Percentiles rank a stretch among this genome's conserved stretches.
These are phyloP conservation scores for Callosobruchus maculatus DNA, from an alignment of 2,888 invertebrate species.

Conservation along the genomic window DNA sequence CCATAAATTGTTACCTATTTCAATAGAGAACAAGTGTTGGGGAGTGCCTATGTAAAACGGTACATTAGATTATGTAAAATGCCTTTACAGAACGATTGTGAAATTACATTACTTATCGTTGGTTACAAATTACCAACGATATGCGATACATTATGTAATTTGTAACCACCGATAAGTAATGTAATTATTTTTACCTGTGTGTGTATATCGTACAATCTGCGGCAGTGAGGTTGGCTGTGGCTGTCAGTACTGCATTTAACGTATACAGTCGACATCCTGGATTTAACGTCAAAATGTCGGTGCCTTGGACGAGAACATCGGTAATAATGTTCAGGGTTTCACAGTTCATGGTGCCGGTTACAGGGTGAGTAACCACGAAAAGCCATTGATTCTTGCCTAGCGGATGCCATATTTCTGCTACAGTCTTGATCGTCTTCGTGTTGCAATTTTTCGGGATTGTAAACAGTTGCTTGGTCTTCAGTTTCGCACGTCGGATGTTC, in stretches of 20 bases:
- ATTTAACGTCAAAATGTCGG: background rate
- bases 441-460: constrained; percentile 1
- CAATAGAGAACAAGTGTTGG: too few species aligned
- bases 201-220: background rate
- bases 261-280: background rate
- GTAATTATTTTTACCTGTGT: too few species aligned
- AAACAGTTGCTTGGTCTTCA: background rate
- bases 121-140: too few species aligned
- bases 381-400: constrained; percentile 4
- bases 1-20: too few species aligned
- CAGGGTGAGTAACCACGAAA: background rate
- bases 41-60: too few species aligned
- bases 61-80: too few species aligned
- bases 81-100: too few species aligned
- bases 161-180: too few species aligned
- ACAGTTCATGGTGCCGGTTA: constrained; percentile 3
- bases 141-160: too few species aligned
- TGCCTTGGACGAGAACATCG: constrained; percentile 1
- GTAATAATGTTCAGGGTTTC: too few species aligned
- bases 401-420: constrained; percentile 4
- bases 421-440: constrained; percentile 2
- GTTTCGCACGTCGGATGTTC: constrained; percentile 14
- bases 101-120: too few species aligned
- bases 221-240: background rate
- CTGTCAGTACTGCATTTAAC: background rate